These are phyloP conservation scores for Zophobas atratus DNA, from an alignment of 1,140 invertebrate genomes.

Conservation along the genomic window DNA sequence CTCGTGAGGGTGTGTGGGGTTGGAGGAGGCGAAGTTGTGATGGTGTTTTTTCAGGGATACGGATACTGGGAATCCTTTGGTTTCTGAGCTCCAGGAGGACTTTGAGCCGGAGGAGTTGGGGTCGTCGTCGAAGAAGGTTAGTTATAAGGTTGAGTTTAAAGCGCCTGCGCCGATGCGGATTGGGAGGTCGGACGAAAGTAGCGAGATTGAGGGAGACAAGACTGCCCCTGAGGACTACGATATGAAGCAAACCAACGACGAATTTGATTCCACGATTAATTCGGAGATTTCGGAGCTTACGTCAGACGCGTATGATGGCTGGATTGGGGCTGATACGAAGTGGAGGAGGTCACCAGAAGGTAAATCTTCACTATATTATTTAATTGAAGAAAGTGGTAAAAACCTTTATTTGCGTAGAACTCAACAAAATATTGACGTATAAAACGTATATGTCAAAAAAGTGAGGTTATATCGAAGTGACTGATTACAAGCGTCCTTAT, in stretches of 20 bases:
- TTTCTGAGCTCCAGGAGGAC: conserved; percentile 91
- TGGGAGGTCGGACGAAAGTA: conserved; percentile 58
- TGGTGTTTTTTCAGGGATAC: conserved; percentile 77
- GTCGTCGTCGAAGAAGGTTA: conserved; percentile 43
- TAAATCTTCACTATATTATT: too few relatives aligned
- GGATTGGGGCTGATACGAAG: conserved; percentile 72
- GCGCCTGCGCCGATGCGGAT: conserved; percentile 16
- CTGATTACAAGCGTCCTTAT: too few relatives aligned
- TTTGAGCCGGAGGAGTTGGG: conserved; percentile 78
- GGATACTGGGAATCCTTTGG: conserved; percentile 86
- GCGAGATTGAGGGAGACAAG: conserved; percentile 62
- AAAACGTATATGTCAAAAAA: too few relatives aligned
- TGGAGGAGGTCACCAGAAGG: conserved; percentile 74
- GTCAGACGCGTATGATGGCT: conserved; percentile 73
- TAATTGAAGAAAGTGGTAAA: too few relatives aligned
- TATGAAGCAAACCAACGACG: conserved; percentile 68
- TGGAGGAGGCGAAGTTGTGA: conserved; percentile 46
- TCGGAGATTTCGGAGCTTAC: conserved; percentile 70
- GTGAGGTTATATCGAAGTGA: too few relatives aligned
- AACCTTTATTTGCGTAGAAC: too few relatives aligned
- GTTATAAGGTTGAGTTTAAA: conserved; percentile 9
- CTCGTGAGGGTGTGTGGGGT: conserved; percentile 68
- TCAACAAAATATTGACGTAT: too few relatives aligned
- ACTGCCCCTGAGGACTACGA: conserved; percentile 61
- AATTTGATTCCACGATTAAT: conserved; percentile 68